Evolutionary conservation across 2,113 vertebrate genomes (phyloP), one percentile per base, ranked within the genome.

Genomic region (Riparia riparia): DNA sequence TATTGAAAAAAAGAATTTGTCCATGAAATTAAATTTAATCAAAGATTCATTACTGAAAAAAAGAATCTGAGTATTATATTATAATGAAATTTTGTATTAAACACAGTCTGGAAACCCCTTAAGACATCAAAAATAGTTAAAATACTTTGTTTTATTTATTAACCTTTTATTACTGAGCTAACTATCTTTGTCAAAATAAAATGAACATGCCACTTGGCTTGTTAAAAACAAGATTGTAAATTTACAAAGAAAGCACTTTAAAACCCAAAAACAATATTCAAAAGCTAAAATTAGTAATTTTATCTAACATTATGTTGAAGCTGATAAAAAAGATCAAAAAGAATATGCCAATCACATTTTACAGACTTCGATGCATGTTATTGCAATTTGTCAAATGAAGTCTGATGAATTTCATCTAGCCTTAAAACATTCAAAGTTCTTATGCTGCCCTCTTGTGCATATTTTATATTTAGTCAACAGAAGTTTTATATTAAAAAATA

Each of bases 361-460:
- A 61, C 6, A 63, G 56, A 51, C 8, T 61, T 65, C 76, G 49
- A 29, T n/a, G 6, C 3, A 7, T 12, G 19, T 29, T 82, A 51
- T 11, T 69, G 25, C 18, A 69, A 45, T 84, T 41, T 63, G 12
- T 39, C 32, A 76, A 21, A 88, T 41, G 8, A 73, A 41, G 16
- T 28, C 28, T 57, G 29, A 74, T 54, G 14, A 68, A 72, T 65
- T 39, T 44, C 12, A 31, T 2, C 8, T 24, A 63, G 14, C 3
- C 8, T 80, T 42, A 87, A 80, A 80, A 63, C 6, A 73, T 92
- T 94, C 10, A 17, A 60, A 90, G 78, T 74, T 69, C 91, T 92
- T 89, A 51, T 95, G 94, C 97, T 97, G 98, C 98, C 98, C 97
- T 88, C 98, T 97, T 86, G 93, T 97, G 98, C 42, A 16, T 10